phyloP scores from a whole-genome alignment of 2,113 vertebrate genomes.

The Takifugu bimaculatus region DNA sequence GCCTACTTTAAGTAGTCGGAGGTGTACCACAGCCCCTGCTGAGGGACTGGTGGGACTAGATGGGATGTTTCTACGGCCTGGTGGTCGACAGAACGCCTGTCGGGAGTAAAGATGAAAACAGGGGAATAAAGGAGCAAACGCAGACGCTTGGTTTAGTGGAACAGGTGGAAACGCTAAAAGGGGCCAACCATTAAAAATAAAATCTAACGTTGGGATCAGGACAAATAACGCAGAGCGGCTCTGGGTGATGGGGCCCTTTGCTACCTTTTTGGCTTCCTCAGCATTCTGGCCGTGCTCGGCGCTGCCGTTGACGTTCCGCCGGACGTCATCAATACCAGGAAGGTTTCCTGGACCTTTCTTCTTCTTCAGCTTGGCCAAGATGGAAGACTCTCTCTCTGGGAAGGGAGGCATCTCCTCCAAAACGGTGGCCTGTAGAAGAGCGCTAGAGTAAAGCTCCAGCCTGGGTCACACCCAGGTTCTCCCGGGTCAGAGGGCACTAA shows the following conservation, averaged over 20 bases:
- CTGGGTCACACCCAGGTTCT: neutral
- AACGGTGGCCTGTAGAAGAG: conserved; percentile 76
- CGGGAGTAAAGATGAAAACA: conserved; percentile 38
- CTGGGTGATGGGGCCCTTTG: too few species aligned
- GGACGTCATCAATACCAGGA: conserved; percentile 80
- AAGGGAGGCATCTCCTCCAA: conserved; percentile 91
- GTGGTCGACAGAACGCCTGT: conserved; percentile 49
- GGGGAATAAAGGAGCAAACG: conserved; percentile 1
- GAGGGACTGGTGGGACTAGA: conserved; percentile 25
- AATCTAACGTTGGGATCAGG: neutral
- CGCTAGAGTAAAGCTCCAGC: too few species aligned
- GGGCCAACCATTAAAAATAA: neutral
- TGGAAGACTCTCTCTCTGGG: conserved; percentile 86
- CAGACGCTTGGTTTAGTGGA: neutral
- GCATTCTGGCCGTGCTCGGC: conserved; percentile 76
- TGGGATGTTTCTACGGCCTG: conserved; percentile 50
- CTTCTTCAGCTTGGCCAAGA: conserved; percentile 86
- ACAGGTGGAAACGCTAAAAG: neutral
- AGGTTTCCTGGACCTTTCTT: conserved; percentile 84
- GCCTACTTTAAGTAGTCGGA: neutral
- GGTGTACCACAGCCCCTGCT: conserved; percentile 32
- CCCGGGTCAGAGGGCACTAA: neutral
- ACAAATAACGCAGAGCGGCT: neutral
- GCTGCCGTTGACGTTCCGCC: conserved; percentile 82
- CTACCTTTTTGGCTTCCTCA: conserved; percentile 57